phyloP scores from a whole-genome alignment of 2,113 vertebrate genomes.

The Oxygymnocypris stewartii region DNA sequence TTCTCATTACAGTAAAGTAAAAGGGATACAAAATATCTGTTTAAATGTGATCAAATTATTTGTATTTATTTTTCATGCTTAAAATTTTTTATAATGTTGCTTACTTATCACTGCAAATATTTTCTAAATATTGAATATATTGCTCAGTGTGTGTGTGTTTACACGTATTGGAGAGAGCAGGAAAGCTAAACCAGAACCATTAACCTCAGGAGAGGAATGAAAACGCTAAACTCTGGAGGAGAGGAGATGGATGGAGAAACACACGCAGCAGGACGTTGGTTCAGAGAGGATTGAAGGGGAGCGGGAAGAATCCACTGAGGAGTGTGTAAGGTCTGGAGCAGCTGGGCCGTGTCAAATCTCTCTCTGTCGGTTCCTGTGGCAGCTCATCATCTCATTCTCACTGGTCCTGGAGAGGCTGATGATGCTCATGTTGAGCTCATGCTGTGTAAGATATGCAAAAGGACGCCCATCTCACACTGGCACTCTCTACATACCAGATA shows the following conservation, averaged over 20 bases:
- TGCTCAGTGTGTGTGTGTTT: background rate
- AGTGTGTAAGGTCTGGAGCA: constrained; percentile 31
- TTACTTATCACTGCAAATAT: background rate
- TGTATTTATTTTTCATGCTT: too few relatives aligned
- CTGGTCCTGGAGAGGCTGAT: constrained; percentile 22
- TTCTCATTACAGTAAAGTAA: background rate
- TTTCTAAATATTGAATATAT: background rate
- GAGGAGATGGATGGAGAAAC: background rate
- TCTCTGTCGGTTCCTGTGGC: constrained; percentile 61
- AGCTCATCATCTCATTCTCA: constrained; percentile 55
- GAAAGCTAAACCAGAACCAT: background rate
- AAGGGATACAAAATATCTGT: background rate
- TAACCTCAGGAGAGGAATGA: background rate
- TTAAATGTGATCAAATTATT: background rate
- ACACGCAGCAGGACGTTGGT: background rate
- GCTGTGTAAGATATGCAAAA: constrained; percentile 1
- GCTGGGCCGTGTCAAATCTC: constrained; percentile 52
- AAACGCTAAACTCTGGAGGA: background rate
- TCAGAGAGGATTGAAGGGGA: constrained; percentile 13
- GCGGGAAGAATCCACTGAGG: constrained; percentile 24
- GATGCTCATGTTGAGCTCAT: background rate
- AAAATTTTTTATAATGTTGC: too few relatives aligned
- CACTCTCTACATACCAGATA: background rate
- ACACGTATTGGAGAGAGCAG: background rate
- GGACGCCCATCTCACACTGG: background rate